These are phyloP conservation scores for Noctua fimbriata DNA, from an alignment of 2,888 invertebrate species.

Conservation along the genomic window DNA sequence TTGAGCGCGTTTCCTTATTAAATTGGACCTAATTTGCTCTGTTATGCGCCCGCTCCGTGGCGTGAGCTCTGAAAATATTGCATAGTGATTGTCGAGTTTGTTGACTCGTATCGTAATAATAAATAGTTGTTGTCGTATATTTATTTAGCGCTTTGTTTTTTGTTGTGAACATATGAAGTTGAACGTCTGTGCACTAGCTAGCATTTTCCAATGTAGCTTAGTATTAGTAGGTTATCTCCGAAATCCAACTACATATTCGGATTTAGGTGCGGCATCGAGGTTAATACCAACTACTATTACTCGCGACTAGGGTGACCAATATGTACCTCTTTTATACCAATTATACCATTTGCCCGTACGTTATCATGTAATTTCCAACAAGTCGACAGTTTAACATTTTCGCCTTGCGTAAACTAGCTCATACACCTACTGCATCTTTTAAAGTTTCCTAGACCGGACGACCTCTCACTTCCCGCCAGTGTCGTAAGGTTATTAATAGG, in stretches of 20 bases:
- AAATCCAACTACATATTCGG: neutral
- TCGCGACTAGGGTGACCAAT: neutral
- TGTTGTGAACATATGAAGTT: slow-evolving; percentile 18
- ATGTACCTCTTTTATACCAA: neutral
- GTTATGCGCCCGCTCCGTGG: slow-evolving; percentile 52
- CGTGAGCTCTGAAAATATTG: slow-evolving; percentile 50
- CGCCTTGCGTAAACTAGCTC: slow-evolving; percentile 36
- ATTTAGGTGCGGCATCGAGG: neutral
- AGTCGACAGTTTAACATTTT: slow-evolving; percentile 17
- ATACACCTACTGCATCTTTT: slow-evolving; percentile 38
- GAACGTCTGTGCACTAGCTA: neutral
- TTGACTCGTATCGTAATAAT: slow-evolving; percentile 50
- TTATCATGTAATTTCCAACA: slow-evolving; percentile 25
- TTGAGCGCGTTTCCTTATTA: slow-evolving; percentile 79
- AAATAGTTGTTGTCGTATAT: slow-evolving; percentile 3
- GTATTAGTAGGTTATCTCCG: neutral
- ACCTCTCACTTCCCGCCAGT: slow-evolving; percentile 45
- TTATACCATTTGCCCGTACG: neutral
- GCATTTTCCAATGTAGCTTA: neutral
- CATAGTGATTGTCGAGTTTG: slow-evolving; percentile 57
- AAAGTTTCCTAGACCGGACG: slow-evolving; percentile 32
- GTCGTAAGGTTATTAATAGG: slow-evolving; percentile 40
- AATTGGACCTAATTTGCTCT: slow-evolving; percentile 71
- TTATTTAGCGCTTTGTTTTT: slow-evolving; percentile 17
- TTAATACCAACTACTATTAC: no score